Evolutionary conservation across 2,797 vertebrate species (phyloP), one percentile per base, ranked within the genome.

Genomic region (Borostomias antarcticus): DNA sequence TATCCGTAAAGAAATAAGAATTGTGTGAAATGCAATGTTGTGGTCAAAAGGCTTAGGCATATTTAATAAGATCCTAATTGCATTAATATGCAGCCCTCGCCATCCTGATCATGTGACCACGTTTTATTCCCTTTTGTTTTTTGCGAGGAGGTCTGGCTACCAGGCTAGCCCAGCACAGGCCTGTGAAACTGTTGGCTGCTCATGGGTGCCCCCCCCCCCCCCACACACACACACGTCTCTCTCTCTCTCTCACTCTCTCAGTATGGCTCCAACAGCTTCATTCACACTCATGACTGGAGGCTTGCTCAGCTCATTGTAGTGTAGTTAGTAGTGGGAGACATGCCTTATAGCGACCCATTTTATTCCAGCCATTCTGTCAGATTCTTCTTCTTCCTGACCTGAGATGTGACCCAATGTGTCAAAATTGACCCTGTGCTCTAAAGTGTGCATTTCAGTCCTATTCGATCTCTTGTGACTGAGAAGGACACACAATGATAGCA

Each of bases 391-490:
- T 63, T 35, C 33, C n/a, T 32, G 43, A 52, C 25, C 1, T 83
- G 68, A 80, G 75, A 80, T 77, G 67, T 67, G 72, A 82, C 78
- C 76, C 72, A 80, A 71, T 75, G 64, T 79, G 65, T 73, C 66
- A 68, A 76, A 79, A 83, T 77, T 10, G 2, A 53, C 80, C 73
- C 58, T 59, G 58, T n/a, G 61, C 26, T 57, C 56, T 66, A 65
- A 68, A 62, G 66, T 7, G 48, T 66, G 43, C 37, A 33, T 29
- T 28, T 11, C 26, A 17, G 15, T 29, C 0, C 5, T 28, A 10
- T 23, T 19, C 47, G 3, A 23, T 50, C 19, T 23, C 21, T 6
- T 23, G 9, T 50, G 17, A 21, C 19, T 11, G 47, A 50, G 21
- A 19, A n/a, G n/a, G n/a, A n/a, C n/a, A 23, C 47, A 23, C 9